Evolutionary conservation across 2,888 invertebrate species (phyloP).

Genomic region (Catonia carolina): DNA sequence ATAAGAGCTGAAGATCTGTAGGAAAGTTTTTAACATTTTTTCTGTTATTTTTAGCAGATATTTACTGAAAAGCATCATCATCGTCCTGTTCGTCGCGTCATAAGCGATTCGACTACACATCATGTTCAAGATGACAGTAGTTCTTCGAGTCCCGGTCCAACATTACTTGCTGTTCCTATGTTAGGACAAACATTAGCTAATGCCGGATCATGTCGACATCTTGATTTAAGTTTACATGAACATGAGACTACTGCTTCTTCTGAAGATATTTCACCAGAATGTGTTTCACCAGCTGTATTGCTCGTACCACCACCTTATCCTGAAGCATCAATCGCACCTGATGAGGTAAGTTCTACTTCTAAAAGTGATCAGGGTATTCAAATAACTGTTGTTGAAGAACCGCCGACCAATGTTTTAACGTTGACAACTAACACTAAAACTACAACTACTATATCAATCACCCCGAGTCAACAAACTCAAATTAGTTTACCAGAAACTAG

Average conservation of each 20-base stretch:
- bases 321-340: slow-evolving; percentile 19
- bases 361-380: slow-evolving; percentile 25
- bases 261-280: slow-evolving; percentile 33
- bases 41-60: not conserved
- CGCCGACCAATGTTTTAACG: not conserved
- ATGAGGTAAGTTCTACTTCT: slow-evolving; percentile 13
- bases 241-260: slow-evolving; percentile 10
- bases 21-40: too few species aligned
- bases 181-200: not conserved
- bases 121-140: slow-evolving; percentile 6
- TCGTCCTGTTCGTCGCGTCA: slow-evolving; percentile 18
- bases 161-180: slow-evolving; percentile 19
- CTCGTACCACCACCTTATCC: slow-evolving; percentile 37
- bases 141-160: not conserved
- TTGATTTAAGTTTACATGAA: slow-evolving; percentile 20
- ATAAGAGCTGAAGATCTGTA: too few species aligned
- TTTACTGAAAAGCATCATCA: not conserved
- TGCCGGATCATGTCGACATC: slow-evolving; percentile 14
- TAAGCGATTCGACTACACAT: slow-evolving; percentile 18
- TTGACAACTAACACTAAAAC: too few species aligned
- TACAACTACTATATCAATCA: too few species aligned
- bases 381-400: slow-evolving; percentile 22
- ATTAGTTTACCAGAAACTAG: not conserved
- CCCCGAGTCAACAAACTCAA: not conserved
- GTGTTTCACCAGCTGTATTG: slow-evolving; percentile 34